Evolutionary conservation across 2,797 vertebrate genomes (phyloP).

Genomic region (Streptopelia turtur): DNA sequence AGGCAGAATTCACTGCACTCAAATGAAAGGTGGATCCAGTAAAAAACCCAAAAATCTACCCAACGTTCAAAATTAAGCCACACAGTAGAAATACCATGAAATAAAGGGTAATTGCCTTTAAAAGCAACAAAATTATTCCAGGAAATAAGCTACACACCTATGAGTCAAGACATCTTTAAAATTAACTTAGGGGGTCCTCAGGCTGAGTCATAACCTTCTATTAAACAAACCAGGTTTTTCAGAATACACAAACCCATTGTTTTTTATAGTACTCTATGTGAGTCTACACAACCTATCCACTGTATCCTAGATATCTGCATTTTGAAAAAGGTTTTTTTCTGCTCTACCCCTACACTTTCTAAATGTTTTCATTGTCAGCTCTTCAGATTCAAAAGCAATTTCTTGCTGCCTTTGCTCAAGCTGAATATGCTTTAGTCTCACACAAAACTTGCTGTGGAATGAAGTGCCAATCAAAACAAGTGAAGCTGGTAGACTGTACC

Average conservation of each 20-base stretch:
- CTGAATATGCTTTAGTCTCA: background rate
- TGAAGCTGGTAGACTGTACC: background rate
- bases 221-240: background rate
- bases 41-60: background rate
- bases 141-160: background rate
- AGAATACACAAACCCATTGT: background rate
- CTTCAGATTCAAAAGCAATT: background rate
- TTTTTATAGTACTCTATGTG: background rate
- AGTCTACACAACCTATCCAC: background rate
- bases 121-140: background rate
- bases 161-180: background rate
- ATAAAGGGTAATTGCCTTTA: background rate
- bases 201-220: background rate
- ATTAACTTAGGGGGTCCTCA: background rate
- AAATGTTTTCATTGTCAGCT: background rate
- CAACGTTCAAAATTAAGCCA: background rate
- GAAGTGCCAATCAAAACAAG: slow-evolving; percentile 17
- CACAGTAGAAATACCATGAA: background rate
- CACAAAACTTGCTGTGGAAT: background rate
- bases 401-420: background rate
- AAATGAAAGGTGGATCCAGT: background rate
- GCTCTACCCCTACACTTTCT: background rate
- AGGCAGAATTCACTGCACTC: background rate
- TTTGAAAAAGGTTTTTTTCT: background rate
- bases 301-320: background rate